Evolutionary conservation across 2,113 vertebrate genomes (phyloP), one percentile per base, ranked within the genome.

Genomic region (Hiodon tergisus): DNA sequence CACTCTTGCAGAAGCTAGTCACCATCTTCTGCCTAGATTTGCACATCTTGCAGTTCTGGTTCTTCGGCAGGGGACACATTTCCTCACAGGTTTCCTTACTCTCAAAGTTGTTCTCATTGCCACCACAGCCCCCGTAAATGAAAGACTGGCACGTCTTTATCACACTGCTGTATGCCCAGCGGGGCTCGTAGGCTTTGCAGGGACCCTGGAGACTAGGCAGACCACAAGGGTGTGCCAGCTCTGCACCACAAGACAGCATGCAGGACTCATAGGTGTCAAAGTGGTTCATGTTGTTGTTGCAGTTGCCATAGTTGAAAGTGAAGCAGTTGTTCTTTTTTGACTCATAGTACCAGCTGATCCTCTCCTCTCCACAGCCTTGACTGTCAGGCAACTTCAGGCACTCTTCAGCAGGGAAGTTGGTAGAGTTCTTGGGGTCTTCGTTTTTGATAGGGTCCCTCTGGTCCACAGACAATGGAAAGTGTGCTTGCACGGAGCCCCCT

Each of bases 51-150:
- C 97, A 99, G 74, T 88, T 90, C 0, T 91, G 94, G 84, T 89
- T 91, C 81, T 90, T 94, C 0, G 93, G 96, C 83, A 93, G 94
- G 2, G 97, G 97, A 67, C 97, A 99, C 77, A 89, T 91, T 75
- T 98, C 94, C 78, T 98, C 95, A 0, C 97, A 98, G 55, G 93
- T 90, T 82, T 97, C 94, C 2, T 94, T 92, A 74, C 94, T 97
- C 79, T 95, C 93, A 62, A 98, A 99, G 88, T 98, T 99, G 92
- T 99, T 99, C 70, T 93, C 88, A 0, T 99, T 99, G 75, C 97
- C 97, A 1, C 93, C 94, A 0, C 97, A 99, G 31, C 97, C 97
- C 0, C 97, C 94, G 0, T 96, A 99, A 80, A 99, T 92, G 79
- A 98, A 98, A 70, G 95, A 92, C 84, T 96, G 96, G 84, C 97